phyloP scores from a whole-genome alignment of 2,113 vertebrate genomes.

The Paedocypris sp. region DNA sequence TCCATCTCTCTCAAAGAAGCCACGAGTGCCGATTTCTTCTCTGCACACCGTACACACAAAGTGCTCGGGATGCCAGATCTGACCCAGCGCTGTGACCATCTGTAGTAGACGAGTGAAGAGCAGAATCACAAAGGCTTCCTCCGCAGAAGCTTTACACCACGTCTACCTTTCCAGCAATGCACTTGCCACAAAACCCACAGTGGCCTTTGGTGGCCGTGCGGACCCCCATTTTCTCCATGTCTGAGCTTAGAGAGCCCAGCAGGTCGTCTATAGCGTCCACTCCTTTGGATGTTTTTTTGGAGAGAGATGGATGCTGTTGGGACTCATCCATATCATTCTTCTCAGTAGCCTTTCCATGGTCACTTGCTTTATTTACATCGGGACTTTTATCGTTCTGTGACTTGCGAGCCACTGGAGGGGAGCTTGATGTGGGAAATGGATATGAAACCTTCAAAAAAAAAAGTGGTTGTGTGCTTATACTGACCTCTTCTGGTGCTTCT shows the following conservation, averaged over 20 bases:
- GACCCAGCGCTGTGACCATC: constrained; percentile 76
- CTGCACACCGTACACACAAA: constrained; percentile 70
- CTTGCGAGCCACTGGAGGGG: constrained; percentile 41
- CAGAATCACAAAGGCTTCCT: no score
- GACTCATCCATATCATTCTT: neutral
- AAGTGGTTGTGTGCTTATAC: neutral
- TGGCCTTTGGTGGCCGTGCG: constrained; percentile 59
- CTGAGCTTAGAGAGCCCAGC: constrained; percentile 69
- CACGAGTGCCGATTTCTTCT: constrained; percentile 56
- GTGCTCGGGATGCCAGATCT: constrained; percentile 80
- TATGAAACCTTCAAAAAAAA: constrained; percentile 37
- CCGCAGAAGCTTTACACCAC: no score
- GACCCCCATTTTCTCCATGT: constrained; percentile 79
- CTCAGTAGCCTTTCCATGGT: neutral
- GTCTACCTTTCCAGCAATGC: constrained; percentile 79
- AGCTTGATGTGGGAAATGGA: constrained; percentile 10
- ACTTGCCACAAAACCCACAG: constrained; percentile 73
- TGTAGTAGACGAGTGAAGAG: constrained; percentile 30
- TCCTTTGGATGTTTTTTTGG: constrained; percentile 18
- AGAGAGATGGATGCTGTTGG: constrained; percentile 5
- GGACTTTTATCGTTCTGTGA: constrained; percentile 31
- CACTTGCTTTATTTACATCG: constrained; percentile 1
- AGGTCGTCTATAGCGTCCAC: constrained; percentile 65
- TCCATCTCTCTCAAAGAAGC: constrained; percentile 76
- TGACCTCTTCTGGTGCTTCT: constrained; percentile 6